Percentiles rank a stretch among this genome's conserved stretches.
Conservation (phyloP, 2,797 vertebrate genomes). For the Crax fasciolata region DNA sequence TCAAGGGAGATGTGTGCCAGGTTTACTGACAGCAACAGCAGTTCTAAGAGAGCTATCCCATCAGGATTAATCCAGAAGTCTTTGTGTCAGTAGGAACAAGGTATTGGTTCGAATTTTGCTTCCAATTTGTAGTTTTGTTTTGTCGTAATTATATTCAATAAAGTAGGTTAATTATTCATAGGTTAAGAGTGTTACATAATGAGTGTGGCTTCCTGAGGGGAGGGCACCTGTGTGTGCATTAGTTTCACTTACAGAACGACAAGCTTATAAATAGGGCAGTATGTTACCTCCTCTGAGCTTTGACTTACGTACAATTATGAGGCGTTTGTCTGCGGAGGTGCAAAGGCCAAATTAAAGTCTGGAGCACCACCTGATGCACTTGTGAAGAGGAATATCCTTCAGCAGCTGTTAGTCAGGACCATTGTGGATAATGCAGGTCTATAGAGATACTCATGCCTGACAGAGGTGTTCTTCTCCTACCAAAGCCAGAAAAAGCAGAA, state of each 20-base stretch:
- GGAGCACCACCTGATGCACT: neutral
- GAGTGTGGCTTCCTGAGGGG: neutral
- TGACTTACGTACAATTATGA: neutral
- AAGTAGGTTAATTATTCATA: neutral
- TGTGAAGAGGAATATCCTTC: neutral
- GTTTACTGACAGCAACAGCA: neutral
- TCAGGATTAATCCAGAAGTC: neutral
- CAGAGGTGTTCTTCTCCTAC: neutral
- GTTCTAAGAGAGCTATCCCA: neutral
- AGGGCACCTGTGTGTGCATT: neutral
- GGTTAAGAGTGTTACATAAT: neutral
- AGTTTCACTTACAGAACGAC: neutral
- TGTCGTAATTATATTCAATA: neutral
- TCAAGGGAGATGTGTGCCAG: neutral
- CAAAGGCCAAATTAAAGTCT: neutral
- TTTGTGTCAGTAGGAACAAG: neutral
- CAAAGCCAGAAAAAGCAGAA: neutral
- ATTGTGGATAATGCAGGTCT: neutral
- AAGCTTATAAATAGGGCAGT: neutral
- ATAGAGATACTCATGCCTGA: neutral
- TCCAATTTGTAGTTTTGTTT: neutral
- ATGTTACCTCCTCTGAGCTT: neutral
- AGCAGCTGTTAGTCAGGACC: neutral
- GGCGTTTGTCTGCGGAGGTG: neutral
- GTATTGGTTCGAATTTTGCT: neutral